Evolutionary conservation across 92 coral and sea anemone genomes (phyloP), one percentile per base, ranked within the genome.

Genomic region (Virgularia gustaviana): DNA sequence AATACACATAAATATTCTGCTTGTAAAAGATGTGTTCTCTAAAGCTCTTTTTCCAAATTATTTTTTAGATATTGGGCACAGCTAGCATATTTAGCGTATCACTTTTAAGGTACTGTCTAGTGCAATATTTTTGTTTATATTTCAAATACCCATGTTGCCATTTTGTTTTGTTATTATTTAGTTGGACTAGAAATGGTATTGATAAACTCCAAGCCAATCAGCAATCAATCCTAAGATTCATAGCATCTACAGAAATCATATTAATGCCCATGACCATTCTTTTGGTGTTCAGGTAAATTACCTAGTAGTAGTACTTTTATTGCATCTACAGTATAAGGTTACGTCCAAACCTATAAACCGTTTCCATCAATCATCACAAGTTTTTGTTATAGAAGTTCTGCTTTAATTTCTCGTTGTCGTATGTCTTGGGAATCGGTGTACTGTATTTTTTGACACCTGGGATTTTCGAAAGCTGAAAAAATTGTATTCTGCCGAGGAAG

Each of bases 221-320:
- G 70, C 96, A 89, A 57, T 90, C 90, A 22, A 63, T 92, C 24
- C 57, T 92, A 73, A 83, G 98, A 76, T 85, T 89, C 61, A 87
- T 92, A 66, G 98, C 98, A 32, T 92, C 96, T 57, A 92, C 98
- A 42, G 98, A 92, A 73, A 92, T 92, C 60, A 87, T 92, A 96
- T 73, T 92, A 12, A 92, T 92, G 98, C 98, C 98, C 28, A 87
- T 95, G 29, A 91, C 90, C 49, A 81, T 92, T 51, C 73, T 86
- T 19, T 86, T 92, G 94, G 86, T 75, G 65, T 77, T 92, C 41
- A 89, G 98, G 98, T 92, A 68, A 38, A 82, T 33, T 28, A n/a
- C 31, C 22, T 0, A 11, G 9, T 22, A 18, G 23, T 18, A 11
- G 32, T 18, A 64, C 12, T 15, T n/a, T 19, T 23, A 36, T 57